Base-by-base conservation (phyloP, 2,113 vertebrate genomes). In the Ivindomyrus marchei region DNA sequence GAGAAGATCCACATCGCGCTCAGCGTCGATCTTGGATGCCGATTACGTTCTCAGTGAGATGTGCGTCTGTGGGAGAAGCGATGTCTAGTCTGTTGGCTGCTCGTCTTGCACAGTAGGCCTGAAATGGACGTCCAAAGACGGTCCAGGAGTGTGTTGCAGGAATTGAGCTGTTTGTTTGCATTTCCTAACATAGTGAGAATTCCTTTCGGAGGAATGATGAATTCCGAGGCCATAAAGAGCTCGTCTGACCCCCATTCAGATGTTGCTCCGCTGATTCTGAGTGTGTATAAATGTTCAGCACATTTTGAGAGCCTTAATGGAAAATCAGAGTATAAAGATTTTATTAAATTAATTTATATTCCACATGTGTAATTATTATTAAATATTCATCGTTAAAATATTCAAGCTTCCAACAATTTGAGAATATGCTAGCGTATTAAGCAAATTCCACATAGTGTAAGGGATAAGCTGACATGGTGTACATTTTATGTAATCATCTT, bases 311-410 rank as follows among this genome's bases (percentile, higher is more conserved):
- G 74, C 74, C 74, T 80, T 80, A 80, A 80, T 42, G 74, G 74
- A 80, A 80, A 80, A 19, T 36, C 74, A 80, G 36, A 42, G 13
- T 15, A 80, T 80, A 80, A 80, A 42, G 74, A 39, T 80, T 80
- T 80, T 19, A 80, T 80, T 80, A 85, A 85, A n/a, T 85, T 49
- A 45, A 85, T 47, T 85, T 85, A 85, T 49, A 47, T 27, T 85
- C 19, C 45, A 86, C 47, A 45, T 85, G 84, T 80, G 74, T 80
- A 80, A 80, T 80, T 80, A 80, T 80, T 39, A 80, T 80, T 80
- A 80, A 80, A 80, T 80, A 80, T 80, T 80, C 74, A 80, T 80
- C 11, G 36, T 80, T 80, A 80, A 80, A 80, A 80, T 80, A 80
- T 42, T 80, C 74, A 36, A 39, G 74, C 74, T 80, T 80, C 36